Evolutionary conservation across 1,140 invertebrate genomes (phyloP), one percentile per base, ranked within the genome.

Genomic region (Drosophila arizonae): DNA sequence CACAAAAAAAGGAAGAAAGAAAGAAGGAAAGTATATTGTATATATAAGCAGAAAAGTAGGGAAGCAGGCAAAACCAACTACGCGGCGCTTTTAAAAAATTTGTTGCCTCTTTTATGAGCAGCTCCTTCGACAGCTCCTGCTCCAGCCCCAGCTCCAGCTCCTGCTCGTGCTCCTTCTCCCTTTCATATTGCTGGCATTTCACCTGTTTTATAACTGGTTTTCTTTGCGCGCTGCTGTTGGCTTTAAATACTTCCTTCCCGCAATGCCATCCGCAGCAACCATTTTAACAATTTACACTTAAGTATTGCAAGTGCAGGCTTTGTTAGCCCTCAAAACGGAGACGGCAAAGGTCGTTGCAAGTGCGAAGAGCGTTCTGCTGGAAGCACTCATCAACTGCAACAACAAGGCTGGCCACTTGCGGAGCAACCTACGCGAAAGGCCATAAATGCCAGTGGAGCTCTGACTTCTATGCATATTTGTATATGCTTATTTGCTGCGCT

Each of bases 191-290:
- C 17, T 17, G 43, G 43, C n/a, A 17, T 6, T 46, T 17, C 43
- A 72, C 71, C 65, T 73, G 57, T 43, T 41, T 67, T 67, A 28
- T 67, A 72, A 61, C 70, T 52, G 58, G 24, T 62, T 67, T 30
- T 26, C 11, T 30, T 55, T 24, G 24, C 11, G 24, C 11, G 56
- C 52, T 50, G 30, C 30, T 50, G 26, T 56, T 52, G 33, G 33
- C 62, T 65, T 57, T 71, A 70, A 70, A 56, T 50, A 70, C 61
- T 65, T 71, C 30, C 43, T 50, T 36, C 21, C 28, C 41, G 2
- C 41, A 6, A 45, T 28, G 36, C 8, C 11, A 33, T 46, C n/a
- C 21, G 21, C 10, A 10, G 2, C 13, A 26, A 28, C 21, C 17
- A 17, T 39, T 28, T 28, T 6, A 5, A 45, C 21, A 45, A 26